These are phyloP conservation scores for Loxodonta africana DNA, from an alignment of 2,113 vertebrate genomes.

Conservation along the genomic window DNA sequence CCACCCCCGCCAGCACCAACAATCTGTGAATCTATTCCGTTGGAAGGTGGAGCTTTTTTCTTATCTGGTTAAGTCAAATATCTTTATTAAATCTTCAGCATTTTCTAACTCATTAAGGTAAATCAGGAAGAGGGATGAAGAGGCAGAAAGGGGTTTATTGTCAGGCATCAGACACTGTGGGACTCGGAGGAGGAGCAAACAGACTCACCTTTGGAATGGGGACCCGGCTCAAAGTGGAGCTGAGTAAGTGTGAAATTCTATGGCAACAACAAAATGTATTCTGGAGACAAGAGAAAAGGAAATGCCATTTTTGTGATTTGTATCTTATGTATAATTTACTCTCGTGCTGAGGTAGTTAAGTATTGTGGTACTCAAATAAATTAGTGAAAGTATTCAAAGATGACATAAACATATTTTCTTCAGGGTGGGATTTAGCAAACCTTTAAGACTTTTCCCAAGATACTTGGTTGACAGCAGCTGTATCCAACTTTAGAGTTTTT, in stretches of 20 bases:
- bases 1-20: neutral
- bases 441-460: constrained; percentile 26
- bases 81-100: constrained; percentile 13
- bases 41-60: neutral
- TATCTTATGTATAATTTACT: constrained; percentile 54
- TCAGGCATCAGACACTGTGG: constrained; percentile 64
- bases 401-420: neutral
- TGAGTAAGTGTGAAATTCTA: constrained; percentile 39
- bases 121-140: neutral
- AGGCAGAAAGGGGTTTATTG: constrained; percentile 40
- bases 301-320: neutral
- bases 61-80: constrained; percentile 5
- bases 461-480: constrained; percentile 20
- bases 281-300: neutral
- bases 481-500: constrained; percentile 24
- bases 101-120: constrained; percentile 25
- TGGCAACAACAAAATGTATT: neutral
- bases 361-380: neutral
- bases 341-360: constrained; percentile 13
- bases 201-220: constrained; percentile 52
- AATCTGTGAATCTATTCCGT: neutral
- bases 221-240: neutral
- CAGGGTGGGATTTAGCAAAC: constrained; percentile 14
- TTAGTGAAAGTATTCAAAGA: constrained; percentile 14
- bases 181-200: neutral